Percentiles rank a stretch among this genome's conserved stretches.
Conservation (phyloP, 2,113 vertebrate species). For the Ictalurus punctatus region DNA sequence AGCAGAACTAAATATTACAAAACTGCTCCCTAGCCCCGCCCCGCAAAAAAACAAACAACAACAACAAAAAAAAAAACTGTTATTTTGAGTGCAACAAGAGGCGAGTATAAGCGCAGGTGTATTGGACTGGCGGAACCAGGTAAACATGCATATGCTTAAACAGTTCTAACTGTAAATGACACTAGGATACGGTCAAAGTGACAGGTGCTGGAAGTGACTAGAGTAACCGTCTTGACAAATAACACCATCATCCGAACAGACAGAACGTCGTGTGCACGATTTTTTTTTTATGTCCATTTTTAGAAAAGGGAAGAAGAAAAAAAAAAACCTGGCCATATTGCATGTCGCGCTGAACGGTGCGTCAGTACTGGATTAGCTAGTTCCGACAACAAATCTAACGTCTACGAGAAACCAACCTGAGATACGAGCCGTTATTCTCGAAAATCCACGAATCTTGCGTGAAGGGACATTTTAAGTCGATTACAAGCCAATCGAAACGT, state of each 20-base stretch:
- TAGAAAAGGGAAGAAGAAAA: no score
- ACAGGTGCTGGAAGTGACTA: conserved; percentile 33
- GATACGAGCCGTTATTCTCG: not conserved
- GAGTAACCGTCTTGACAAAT: not conserved
- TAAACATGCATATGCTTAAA: conserved; percentile 47
- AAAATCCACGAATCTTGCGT: not conserved
- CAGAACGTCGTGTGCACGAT: not conserved
- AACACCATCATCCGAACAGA: no score
- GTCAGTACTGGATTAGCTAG: not conserved
- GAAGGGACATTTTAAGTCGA: not conserved
- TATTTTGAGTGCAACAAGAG: conserved; percentile 30
- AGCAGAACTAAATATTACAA: conserved; percentile 65
- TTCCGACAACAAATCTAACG: not conserved
- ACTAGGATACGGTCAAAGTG: conserved; percentile 49
- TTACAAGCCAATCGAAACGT: not conserved
- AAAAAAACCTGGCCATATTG: not conserved
- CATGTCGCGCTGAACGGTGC: conserved; percentile 13
- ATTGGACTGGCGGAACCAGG: conserved; percentile 56
- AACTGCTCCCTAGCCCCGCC: conserved; percentile 12
- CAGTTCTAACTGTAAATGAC: conserved; percentile 40
- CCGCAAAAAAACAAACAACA: not conserved
- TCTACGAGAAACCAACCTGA: conserved; percentile 7
- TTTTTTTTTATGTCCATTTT: not conserved
- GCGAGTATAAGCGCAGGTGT: conserved; percentile 48
- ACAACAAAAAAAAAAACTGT: no score